A percentile compares a stretch with the other conserved stretches of the same genome.
These are phyloP conservation scores for Ethmia dodecea DNA, from an alignment of 2,888 invertebrate genomes.

Conservation along the genomic window DNA sequence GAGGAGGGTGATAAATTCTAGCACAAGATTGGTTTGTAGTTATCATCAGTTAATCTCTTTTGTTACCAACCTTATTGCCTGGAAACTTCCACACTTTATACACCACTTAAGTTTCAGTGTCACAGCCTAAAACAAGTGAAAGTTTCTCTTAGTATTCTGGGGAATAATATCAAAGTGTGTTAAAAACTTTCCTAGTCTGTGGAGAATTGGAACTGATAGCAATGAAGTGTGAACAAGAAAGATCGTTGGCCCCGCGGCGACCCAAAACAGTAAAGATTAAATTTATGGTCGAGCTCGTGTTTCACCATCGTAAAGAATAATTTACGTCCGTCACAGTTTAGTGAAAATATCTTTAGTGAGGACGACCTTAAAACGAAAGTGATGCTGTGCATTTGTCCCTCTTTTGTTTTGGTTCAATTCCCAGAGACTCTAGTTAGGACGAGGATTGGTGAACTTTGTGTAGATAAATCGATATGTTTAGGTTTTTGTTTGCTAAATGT, in stretches of 20 bases:
- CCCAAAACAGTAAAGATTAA: conserved; percentile 24
- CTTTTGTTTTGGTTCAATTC: too few species aligned
- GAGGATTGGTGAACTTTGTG: too few species aligned
- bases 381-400: too few species aligned
- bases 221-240: conserved; percentile 15
- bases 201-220: conserved; percentile 5
- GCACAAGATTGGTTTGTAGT: neutral
- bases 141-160: too few species aligned
- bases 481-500: too few species aligned
- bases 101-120: neutral
- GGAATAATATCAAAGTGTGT: too few species aligned
- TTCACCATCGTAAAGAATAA: conserved; percentile 24
- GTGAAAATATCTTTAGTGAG: conserved; percentile 4
- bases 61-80: neutral
- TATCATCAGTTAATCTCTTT: neutral
- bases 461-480: too few species aligned
- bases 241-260: conserved; percentile 12
- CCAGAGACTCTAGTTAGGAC: too few species aligned
- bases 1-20: too few species aligned
- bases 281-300: conserved; percentile 17
- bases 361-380: too few species aligned
- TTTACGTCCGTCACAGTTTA: conserved; percentile 17
- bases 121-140: neutral
- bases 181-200: conserved; percentile 3
- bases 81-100: neutral